Evolutionary conservation across 2,888 invertebrate species (phyloP), one percentile per base, ranked within the genome.

Genomic region (Caenorhabditis plicata): DNA sequence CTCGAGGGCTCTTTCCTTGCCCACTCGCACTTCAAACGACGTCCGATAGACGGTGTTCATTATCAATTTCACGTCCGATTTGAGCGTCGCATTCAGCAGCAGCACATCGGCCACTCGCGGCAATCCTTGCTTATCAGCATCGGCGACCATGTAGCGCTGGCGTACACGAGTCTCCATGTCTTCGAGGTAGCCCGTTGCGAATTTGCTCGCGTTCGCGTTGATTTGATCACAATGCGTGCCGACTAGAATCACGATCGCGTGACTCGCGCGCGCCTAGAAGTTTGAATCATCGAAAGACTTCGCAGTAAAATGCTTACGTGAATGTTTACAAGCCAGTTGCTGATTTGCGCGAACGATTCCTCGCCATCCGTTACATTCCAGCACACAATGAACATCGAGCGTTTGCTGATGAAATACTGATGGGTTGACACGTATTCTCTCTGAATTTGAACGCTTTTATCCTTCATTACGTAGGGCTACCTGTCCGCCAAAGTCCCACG

Each of bases 401-500:
- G 86, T 57, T 92, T 90, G 0, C 95, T 94, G 39, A 98, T 84
- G 82, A 98, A 98, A 83, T 98, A 98, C 82, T 96, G 95, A 85
- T 96, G 96, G 0, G 96, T 96, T 0, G 95, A 92, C 82, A 96
- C 96, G 82, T 96, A 95, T 80, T 98, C 96, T 80, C 89, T 78
- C 83, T n/a, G n/a, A n/a, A n/a, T n/a, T n/a, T n/a, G n/a, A n/a
- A n/a, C n/a, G n/a, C n/a, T n/a, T n/a, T n/a, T n/a, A n/a, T n/a
- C n/a, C n/a, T n/a, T n/a, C n/a, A n/a, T n/a, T n/a, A n/a, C n/a
- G n/a, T n/a, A n/a, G n/a, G n/a, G n/a, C n/a, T n/a, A n/a, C n/a
- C n/a, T 85, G 96, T 0, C 96, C 96, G 4, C 95, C 95, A 83
- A 98, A 98, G 83, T 98, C 98, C 96, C 96, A 98, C 0, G 96